Evolutionary conservation across 1,140 invertebrate species (phyloP).

Genomic region (Chrysopa pallens): DNA sequence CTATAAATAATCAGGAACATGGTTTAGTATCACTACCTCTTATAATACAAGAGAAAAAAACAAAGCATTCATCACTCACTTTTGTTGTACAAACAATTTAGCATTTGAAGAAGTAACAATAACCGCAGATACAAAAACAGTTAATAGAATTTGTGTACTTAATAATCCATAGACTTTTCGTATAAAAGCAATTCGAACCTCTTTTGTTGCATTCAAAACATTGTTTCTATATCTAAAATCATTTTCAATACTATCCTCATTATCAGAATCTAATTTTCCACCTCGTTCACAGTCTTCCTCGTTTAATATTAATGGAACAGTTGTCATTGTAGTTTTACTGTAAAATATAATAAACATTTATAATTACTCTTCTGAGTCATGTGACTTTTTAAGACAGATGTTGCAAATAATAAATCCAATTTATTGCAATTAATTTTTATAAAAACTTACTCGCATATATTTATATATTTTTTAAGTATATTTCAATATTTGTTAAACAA

Average conservation of each 20-base stretch:
- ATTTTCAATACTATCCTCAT: constrained; percentile 29
- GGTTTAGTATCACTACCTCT: too few species aligned
- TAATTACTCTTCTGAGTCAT: too few species aligned
- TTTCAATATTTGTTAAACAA: too few species aligned
- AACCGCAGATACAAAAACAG: constrained; percentile 41
- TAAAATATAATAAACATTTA: background rate
- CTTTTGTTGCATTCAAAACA: constrained; percentile 39
- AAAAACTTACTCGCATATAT: too few species aligned
- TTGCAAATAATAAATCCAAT: too few species aligned
- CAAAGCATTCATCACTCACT: constrained; percentile 36
- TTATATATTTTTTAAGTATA: too few species aligned
- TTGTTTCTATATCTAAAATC: constrained; percentile 52
- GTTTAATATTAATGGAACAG: constrained; percentile 30
- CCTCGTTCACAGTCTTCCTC: constrained; percentile 38
- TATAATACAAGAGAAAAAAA: too few species aligned
- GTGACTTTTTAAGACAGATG: too few species aligned
- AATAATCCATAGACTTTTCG: constrained; percentile 73
- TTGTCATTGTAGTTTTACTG: background rate
- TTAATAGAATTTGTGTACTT: constrained; percentile 52
- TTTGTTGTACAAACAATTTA: constrained; percentile 45
- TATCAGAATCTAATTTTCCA: constrained; percentile 27
- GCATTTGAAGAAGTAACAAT: constrained; percentile 41
- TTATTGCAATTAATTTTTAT: too few species aligned
- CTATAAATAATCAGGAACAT: too few species aligned
- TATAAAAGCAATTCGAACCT: constrained; percentile 52